Evolutionary conservation across 2,113 vertebrate genomes (phyloP).

Genomic region (Poecile atricapillus): DNA sequence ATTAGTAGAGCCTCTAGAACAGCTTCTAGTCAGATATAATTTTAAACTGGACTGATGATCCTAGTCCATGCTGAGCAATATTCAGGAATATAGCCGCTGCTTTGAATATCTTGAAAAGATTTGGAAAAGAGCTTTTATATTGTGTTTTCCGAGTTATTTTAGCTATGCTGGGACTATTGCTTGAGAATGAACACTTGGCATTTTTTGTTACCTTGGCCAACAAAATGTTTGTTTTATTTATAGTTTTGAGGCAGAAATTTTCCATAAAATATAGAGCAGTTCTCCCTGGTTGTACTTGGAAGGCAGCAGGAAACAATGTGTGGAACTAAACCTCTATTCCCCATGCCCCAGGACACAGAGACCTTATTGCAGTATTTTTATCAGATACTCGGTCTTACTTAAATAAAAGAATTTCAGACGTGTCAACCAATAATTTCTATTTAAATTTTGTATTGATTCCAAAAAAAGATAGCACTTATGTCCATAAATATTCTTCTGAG

Average conservation of each 20-base stretch:
- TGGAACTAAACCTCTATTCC: neutral
- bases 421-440: neutral
- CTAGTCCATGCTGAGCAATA: neutral
- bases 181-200: neutral
- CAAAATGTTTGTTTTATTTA: neutral
- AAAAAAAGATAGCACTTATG: neutral
- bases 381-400: neutral
- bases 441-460: neutral
- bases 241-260: neutral
- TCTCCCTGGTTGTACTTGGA: neutral
- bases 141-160: neutral
- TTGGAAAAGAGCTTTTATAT: neutral
- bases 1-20: neutral
- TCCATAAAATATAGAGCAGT: neutral
- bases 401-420: neutral
- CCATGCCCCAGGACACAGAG: neutral
- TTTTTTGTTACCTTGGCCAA: neutral
- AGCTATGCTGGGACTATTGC: neutral
- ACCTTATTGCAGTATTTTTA: neutral
- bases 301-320: neutral
- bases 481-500: neutral
- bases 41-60: neutral
- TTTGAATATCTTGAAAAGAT: neutral
- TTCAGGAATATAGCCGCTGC: accelerated
- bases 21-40: neutral